Evolutionary conservation across 2,113 vertebrate genomes (phyloP).

Genomic region (Macheiramphus alcinus): DNA sequence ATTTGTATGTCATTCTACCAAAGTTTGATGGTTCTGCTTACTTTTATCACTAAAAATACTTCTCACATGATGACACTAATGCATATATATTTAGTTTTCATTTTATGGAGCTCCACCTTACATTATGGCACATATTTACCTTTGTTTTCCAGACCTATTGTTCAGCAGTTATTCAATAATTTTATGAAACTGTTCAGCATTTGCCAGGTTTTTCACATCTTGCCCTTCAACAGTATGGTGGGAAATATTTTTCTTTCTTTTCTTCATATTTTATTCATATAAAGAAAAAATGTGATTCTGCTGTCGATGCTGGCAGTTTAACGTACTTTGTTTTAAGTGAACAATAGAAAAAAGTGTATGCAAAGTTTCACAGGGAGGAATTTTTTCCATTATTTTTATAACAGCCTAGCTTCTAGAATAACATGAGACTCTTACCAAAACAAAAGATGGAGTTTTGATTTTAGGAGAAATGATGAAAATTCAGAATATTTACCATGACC

Average conservation of each 20-base stretch:
- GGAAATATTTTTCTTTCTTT: background rate
- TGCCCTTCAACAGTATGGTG: background rate
- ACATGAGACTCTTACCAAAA: background rate
- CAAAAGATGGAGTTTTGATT: background rate
- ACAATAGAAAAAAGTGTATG: background rate
- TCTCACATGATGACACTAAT: background rate
- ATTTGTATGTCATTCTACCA: background rate
- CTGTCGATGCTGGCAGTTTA: background rate
- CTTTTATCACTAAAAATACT: background rate
- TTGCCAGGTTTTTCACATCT: background rate
- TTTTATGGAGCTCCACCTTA: background rate
- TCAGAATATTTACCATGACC: background rate
- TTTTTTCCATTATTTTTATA: background rate
- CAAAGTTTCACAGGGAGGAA: background rate
- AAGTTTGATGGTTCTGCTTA: constrained; percentile 24
- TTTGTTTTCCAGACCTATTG: background rate
- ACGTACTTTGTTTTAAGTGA: background rate
- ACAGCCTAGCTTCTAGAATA: background rate
- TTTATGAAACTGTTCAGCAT: background rate
- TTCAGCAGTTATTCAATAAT: background rate
- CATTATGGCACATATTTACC: background rate
- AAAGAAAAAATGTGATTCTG: background rate
- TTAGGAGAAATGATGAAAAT: background rate
- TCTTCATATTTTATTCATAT: background rate
- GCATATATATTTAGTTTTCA: background rate